Evolutionary conservation across 2,797 vertebrate genomes (phyloP).

Genomic region (Schizothorax lantsangensis): DNA sequence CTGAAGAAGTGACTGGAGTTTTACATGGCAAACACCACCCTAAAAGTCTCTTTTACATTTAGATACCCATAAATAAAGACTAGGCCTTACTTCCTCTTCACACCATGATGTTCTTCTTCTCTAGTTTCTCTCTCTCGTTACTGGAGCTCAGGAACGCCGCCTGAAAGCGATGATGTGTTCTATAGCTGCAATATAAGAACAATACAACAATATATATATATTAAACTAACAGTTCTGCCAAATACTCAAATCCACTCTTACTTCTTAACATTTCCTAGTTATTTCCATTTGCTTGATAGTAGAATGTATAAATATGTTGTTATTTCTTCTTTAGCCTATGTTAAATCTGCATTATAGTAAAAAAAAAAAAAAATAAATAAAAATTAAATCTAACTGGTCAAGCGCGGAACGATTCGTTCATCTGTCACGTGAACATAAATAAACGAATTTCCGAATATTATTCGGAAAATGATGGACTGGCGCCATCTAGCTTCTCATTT

Average conservation of each 20-base stretch:
- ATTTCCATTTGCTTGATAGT: background rate
- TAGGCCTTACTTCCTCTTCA: constrained; percentile 51
- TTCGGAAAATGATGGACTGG: background rate
- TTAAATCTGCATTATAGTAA: background rate
- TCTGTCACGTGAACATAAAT: background rate
- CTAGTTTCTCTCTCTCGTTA: constrained; percentile 76
- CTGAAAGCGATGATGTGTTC: constrained; percentile 78
- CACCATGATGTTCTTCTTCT: constrained; percentile 73
- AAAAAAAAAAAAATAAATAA: too few species aligned
- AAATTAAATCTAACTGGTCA: background rate
- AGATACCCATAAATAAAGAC: background rate
- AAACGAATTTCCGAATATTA: background rate
- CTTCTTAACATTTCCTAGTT: background rate
- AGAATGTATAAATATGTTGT: background rate
- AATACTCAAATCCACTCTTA: background rate
- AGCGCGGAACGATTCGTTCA: background rate
- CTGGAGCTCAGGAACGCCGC: constrained; percentile 75
- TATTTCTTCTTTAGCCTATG: background rate
- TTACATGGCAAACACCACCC: background rate
- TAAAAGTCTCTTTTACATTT: background rate
- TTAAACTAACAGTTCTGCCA: background rate
- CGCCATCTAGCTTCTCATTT: background rate
- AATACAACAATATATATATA: background rate
- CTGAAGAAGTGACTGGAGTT: background rate
- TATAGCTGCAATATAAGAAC: constrained; percentile 71